phyloP scores from a whole-genome alignment of 2,113 vertebrate species.

The Ictalurus punctatus region DNA sequence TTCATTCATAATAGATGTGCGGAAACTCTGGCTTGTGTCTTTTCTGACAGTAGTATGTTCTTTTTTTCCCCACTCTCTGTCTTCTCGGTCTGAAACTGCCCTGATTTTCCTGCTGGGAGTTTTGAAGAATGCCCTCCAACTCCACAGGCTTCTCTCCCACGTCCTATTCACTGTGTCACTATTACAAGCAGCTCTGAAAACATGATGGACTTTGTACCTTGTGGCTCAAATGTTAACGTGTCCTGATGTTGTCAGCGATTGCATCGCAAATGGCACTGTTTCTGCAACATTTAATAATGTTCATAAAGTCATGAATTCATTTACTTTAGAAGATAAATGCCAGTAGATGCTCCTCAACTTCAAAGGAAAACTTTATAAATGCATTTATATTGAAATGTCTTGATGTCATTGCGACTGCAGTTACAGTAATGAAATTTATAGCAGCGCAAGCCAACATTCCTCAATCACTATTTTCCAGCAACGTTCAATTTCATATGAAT shows the following conservation, averaged over 20 bases:
- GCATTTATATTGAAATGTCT: not conserved
- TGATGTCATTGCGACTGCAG: not conserved
- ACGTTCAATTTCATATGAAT: not conserved
- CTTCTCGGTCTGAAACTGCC: slow-evolving; percentile 45
- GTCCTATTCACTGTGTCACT: slow-evolving; percentile 29
- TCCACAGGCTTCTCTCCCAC: slow-evolving; percentile 24
- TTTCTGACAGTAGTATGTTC: slow-evolving; percentile 66
- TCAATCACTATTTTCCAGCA: not conserved
- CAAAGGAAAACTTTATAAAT: not conserved
- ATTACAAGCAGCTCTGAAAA: slow-evolving; percentile 24
- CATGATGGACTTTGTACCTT: slow-evolving; percentile 3
- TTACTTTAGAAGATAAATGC: not conserved
- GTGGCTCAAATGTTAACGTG: not conserved
- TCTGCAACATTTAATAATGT: not conserved
- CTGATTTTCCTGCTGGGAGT: slow-evolving; percentile 33
- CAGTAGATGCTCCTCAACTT: not conserved
- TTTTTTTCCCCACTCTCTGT: slow-evolving; percentile 25
- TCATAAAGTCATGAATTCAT: not conserved
- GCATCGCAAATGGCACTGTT: not conserved
- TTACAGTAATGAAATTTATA: not conserved
- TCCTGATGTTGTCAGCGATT: not conserved
- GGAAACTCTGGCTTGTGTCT: slow-evolving; percentile 73
- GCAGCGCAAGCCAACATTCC: not conserved
- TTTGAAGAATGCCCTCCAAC: slow-evolving; percentile 33
- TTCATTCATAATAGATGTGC: slow-evolving; percentile 78